A percentile compares a stretch with the other conserved stretches of the same genome.
These are phyloP conservation scores for Jaculus jaculus DNA, from an alignment of 2,113 vertebrate species.

Conservation along the genomic window DNA sequence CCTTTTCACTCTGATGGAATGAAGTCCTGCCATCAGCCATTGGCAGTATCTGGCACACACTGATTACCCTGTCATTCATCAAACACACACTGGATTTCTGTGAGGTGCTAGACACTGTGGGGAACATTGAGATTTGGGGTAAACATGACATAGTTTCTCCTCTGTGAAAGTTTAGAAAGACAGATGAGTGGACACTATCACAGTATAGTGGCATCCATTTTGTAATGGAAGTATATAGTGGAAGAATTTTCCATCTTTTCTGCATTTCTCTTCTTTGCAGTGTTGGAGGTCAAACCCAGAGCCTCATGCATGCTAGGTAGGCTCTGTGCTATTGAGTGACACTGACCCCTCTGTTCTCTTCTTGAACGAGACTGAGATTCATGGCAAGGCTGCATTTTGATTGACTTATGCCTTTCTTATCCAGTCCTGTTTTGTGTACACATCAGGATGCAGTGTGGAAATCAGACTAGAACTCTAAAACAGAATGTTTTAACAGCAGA, in stretches of 20 bases:
- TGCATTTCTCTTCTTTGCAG: background rate
- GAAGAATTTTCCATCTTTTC: background rate
- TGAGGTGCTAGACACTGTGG: background rate
- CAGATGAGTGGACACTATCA: background rate
- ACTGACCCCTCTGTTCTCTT: background rate
- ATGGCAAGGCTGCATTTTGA: background rate
- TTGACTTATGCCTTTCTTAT: background rate
- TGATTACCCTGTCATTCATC: background rate
- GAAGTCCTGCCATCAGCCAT: background rate
- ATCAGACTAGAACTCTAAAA: background rate
- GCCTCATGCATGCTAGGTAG: background rate
- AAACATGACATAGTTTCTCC: background rate
- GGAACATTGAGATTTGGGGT: background rate
- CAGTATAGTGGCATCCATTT: background rate
- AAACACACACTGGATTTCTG: background rate
- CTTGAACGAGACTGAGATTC: constrained; percentile 37
- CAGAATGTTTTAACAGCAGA: background rate
- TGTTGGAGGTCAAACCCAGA: background rate
- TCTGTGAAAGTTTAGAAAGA: background rate
- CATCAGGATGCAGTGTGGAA: background rate
- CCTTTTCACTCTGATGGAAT: background rate
- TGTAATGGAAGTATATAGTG: background rate
- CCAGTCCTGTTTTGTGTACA: background rate
- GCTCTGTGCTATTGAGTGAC: background rate
- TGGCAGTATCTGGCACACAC: background rate